Evolutionary conservation across 2,113 vertebrate genomes (phyloP), one percentile per base, ranked within the genome.

Genomic region (Xyliphius kryptos): DNA sequence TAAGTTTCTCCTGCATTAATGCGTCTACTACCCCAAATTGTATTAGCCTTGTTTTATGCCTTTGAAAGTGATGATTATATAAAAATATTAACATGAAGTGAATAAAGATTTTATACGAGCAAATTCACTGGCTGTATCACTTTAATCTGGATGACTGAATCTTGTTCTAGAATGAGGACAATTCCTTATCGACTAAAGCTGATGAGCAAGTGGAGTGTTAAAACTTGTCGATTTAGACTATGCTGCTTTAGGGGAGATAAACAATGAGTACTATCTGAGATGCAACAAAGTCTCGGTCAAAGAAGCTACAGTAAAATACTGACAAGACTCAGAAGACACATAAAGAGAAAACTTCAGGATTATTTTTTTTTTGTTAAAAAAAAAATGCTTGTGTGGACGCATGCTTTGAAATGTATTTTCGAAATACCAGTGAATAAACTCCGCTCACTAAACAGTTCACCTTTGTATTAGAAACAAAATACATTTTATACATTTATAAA

Each of bases 11-110:
- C n/a, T n/a, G n/a, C n/a, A n/a, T n/a, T n/a, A n/a, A n/a, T n/a
- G n/a, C n/a, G n/a, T n/a, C n/a, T n/a, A n/a, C n/a, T n/a, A n/a
- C n/a, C n/a, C 50, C 68, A 61, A 68, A 44, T 76, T 68, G 68
- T 53, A 36, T 52, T 43, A 56, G 61, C 66, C 54, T 59, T 22
- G 52, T 50, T 51, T 21, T 54, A 47, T 63, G 54, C 50, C 52
- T 16, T 52, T 37, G 47, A 59, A 61, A 22, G 15, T 41, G 61
- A 12, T 19, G 46, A 55, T 2, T 4, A 43, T 41, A 14, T 41
- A 7, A 41, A 41, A 41, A 41, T 11, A 1, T 41, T 41, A 46
- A n/a, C n/a, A 40, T 22, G 19, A 19, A 55, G 9, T 2, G 32
- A 9, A 54, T 41, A 26, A 10, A 54, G 38, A 61, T 61, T 9